Conservation (phyloP, 2,113 vertebrate genomes). For the Zootoca vivipara region DNA sequence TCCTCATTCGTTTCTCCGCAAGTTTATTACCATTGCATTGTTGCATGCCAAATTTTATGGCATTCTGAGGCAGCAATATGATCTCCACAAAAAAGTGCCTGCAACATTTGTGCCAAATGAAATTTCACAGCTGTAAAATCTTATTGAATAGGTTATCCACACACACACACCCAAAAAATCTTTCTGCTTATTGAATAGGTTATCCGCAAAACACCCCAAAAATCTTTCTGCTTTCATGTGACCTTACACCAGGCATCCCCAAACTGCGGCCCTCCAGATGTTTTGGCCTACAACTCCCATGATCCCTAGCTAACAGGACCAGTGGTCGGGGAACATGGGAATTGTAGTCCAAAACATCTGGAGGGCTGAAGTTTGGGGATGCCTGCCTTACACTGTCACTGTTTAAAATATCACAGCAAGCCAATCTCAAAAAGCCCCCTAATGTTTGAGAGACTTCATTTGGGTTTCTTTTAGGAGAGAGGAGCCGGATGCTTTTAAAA, state of each 20-base stretch:
- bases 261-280: too few relatives aligned
- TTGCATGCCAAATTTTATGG: not conserved
- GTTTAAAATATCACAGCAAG: conserved; percentile 11
- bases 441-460: accelerated
- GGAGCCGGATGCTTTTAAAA: not conserved
- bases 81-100: not conserved
- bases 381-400: not conserved
- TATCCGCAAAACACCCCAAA: not conserved
- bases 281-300: too few relatives aligned
- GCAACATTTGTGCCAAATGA: not conserved
- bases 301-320: too few relatives aligned
- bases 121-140: not conserved
- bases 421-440: not conserved
- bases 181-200: not conserved
- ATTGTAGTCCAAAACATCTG: too few relatives aligned
- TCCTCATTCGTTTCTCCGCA: not conserved
- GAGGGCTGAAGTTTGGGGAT: too few relatives aligned
- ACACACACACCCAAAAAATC: not conserved
- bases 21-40: not conserved
- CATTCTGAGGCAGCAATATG: not conserved
- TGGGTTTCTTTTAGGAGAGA: not conserved
- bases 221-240: not conserved
- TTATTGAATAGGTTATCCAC: not conserved
- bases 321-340: too few relatives aligned
- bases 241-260: too few relatives aligned